Evolutionary conservation across 2,113 vertebrate species (phyloP).

Genomic region (Macroglossus sobrinus): DNA sequence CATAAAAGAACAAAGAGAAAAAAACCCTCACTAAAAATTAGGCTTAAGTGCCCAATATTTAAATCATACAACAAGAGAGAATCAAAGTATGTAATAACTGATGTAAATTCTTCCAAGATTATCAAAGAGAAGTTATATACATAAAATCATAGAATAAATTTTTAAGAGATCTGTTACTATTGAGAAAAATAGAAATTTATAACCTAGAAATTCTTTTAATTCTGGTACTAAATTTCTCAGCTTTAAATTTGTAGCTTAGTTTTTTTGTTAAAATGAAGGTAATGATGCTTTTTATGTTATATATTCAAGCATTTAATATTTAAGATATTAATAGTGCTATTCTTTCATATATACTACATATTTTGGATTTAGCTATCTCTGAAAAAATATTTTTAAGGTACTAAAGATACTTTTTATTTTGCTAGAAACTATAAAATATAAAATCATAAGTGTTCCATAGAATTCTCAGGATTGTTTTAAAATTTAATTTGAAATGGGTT

Average conservation of each 20-base stretch:
- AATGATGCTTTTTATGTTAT: background rate
- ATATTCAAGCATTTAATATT: background rate
- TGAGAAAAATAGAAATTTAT: background rate
- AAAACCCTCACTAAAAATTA: background rate
- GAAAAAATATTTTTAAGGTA: constrained; percentile 42
- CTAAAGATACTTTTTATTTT: constrained; percentile 29
- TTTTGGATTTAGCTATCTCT: constrained; percentile 20
- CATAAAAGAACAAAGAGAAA: background rate
- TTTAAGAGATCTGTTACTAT: background rate
- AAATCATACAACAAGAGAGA: background rate
- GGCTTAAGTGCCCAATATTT: background rate
- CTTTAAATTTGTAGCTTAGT: background rate
- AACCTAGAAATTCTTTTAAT: constrained; percentile 26
- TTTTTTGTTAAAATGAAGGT: background rate
- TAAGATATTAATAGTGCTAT: constrained; percentile 3
- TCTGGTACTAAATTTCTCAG: background rate
- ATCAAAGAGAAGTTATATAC: background rate
- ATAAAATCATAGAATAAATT: background rate
- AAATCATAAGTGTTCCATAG: constrained; percentile 20
- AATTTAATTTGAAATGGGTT: constrained; percentile 54
- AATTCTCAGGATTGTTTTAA: constrained; percentile 43
- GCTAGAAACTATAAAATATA: constrained; percentile 32
- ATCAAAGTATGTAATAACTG: background rate
- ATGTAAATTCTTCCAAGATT: background rate
- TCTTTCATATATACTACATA: background rate